phyloP scores from a whole-genome alignment of 1,140 invertebrate species.

The Bombus cullumanus region DNA sequence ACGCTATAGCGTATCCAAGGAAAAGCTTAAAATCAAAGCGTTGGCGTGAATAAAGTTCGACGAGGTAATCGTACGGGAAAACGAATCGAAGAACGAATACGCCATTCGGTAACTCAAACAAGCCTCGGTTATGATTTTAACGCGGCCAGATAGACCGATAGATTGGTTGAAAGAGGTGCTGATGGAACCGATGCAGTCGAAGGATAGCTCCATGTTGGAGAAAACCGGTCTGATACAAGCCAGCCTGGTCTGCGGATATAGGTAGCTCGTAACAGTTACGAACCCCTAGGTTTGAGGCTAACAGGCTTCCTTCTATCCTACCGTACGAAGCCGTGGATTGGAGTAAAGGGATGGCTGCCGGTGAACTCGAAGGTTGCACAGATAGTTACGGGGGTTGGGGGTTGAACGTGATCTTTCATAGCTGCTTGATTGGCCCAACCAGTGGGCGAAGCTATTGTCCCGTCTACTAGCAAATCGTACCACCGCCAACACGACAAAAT shows the following conservation, averaged over 20 bases:
- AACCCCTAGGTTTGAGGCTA: constrained; percentile 54
- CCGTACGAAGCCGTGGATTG: constrained; percentile 42
- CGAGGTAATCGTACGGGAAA: neutral
- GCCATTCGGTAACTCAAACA: constrained; percentile 25
- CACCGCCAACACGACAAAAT: constrained; percentile 73
- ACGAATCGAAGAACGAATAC: neutral
- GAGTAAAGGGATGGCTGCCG: constrained; percentile 61
- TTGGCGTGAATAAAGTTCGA: neutral
- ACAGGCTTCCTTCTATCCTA: constrained; percentile 56
- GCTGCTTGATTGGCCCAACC: constrained; percentile 79
- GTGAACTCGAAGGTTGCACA: constrained; percentile 67
- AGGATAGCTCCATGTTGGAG: constrained; percentile 36
- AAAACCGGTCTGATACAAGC: constrained; percentile 58
- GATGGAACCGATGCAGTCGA: constrained; percentile 46
- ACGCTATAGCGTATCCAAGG: neutral
- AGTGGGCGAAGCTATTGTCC: constrained; percentile 74
- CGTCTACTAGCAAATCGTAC: neutral
- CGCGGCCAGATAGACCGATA: constrained; percentile 35
- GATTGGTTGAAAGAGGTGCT: constrained; percentile 57
- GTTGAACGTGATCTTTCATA: constrained; percentile 82
- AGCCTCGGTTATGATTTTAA: constrained; percentile 57
- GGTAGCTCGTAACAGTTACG: constrained; percentile 72
- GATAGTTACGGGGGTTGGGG: constrained; percentile 64
- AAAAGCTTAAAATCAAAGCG: constrained; percentile 16
- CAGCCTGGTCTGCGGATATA: constrained; percentile 57